Evolutionary conservation across 1,140 invertebrate species (phyloP).

Genomic region (Venustaconcha ellipsiformis): DNA sequence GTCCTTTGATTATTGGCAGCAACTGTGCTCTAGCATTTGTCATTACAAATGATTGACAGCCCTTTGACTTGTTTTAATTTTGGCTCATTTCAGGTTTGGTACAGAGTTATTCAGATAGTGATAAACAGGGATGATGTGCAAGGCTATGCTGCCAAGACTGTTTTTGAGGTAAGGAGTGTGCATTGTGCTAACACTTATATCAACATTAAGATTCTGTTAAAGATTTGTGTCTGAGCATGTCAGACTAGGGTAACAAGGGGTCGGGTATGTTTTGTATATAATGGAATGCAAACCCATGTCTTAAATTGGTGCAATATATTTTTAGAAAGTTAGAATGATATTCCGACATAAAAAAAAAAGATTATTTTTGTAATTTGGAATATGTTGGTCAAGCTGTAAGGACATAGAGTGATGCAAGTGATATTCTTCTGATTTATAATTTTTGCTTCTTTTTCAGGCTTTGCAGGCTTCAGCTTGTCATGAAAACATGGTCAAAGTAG

Average conservation of each 20-base stretch:
- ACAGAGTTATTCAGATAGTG: conserved; percentile 99
- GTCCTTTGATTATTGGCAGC: no score
- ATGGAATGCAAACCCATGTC: no score
- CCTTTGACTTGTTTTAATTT: not conserved
- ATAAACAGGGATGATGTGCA: conserved; percentile 98
- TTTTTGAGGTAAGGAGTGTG: conserved; percentile 83
- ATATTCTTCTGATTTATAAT: not conserved
- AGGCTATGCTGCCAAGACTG: conserved; percentile 99
- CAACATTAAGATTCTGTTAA: no score
- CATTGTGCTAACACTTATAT: no score
- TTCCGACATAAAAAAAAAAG: not conserved
- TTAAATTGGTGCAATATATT: no score
- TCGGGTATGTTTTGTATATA: no score
- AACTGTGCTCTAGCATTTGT: no score
- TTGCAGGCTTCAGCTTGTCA: conserved; percentile 98
- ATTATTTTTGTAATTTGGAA: not conserved
- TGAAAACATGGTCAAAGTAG: conserved; percentile 99
- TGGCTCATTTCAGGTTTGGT: conserved; percentile 87
- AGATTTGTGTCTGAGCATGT: no score
- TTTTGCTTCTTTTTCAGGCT: conserved; percentile 73
- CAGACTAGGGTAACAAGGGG: no score
- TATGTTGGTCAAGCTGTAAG: not conserved
- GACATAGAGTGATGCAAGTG: not conserved
- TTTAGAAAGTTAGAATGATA: no score
- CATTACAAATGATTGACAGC: no score